These are phyloP conservation scores for Nomia melanderi DNA, from an alignment of 1,140 invertebrate species.

Conservation along the genomic window DNA sequence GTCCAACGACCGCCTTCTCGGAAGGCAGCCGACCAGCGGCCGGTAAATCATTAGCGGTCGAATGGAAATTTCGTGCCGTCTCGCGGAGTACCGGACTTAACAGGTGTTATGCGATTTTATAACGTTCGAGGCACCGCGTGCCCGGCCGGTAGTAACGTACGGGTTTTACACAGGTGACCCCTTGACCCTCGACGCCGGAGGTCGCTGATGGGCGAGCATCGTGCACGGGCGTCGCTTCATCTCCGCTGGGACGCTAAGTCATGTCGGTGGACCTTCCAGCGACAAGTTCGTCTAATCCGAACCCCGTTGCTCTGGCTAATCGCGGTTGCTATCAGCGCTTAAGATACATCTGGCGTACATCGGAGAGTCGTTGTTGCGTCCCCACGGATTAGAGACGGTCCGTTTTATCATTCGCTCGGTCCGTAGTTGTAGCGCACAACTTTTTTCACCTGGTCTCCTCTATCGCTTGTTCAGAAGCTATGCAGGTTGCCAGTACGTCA, in stretches of 20 bases:
- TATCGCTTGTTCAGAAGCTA: background rate
- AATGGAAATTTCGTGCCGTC: conserved; percentile 59
- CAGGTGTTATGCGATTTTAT: conserved; percentile 66
- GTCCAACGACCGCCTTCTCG: conserved; percentile 30
- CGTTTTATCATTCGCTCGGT: background rate
- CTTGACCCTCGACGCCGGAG: conserved; percentile 52
- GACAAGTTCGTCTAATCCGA: conserved; percentile 8
- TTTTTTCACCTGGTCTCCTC: background rate
- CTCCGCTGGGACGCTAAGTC: background rate
- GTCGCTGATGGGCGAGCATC: conserved; percentile 31
- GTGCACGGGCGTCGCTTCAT: background rate
- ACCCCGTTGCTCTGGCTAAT: background rate
- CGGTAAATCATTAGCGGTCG: conserved; percentile 62
- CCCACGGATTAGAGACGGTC: background rate
- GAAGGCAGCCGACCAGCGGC: conserved; percentile 25
- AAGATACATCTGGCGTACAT: background rate
- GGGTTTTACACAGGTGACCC: conserved; percentile 57
- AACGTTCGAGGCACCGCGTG: conserved; percentile 43
- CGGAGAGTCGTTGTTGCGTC: background rate
- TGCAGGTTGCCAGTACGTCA: too few relatives aligned
- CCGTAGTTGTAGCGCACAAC: background rate
- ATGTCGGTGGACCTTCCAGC: background rate
- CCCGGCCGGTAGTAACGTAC: conserved; percentile 59
- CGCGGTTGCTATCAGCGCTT: background rate
- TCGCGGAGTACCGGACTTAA: conserved; percentile 43